These are phyloP conservation scores for Cantharis nigra DNA, from an alignment of 2,888 invertebrate species.

Conservation along the genomic window DNA sequence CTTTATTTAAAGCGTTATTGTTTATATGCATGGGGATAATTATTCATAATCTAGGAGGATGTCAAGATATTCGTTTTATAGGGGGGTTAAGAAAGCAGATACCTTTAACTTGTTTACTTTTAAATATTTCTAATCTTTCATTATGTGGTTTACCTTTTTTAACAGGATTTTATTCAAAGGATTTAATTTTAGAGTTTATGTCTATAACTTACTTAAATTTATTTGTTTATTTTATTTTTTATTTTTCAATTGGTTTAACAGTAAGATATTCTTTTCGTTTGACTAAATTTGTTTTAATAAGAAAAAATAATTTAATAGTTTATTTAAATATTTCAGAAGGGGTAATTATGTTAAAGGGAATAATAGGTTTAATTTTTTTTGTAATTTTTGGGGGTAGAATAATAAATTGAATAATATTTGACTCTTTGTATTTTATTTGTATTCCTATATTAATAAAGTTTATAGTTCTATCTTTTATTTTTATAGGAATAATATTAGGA, in stretches of 20 bases:
- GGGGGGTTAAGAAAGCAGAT: slow-evolving; percentile 58
- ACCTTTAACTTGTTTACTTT: slow-evolving; percentile 67
- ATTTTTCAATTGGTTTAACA: slow-evolving; percentile 64
- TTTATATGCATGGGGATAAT: slow-evolving; percentile 72
- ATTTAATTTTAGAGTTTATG: slow-evolving; percentile 64
- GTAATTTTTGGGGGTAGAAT: slow-evolving; percentile 61
- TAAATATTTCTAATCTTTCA: slow-evolving; percentile 64
- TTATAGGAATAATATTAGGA: slow-evolving; percentile 55
- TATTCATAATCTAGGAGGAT: slow-evolving; percentile 67
- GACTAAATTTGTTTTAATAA: slow-evolving; percentile 60
- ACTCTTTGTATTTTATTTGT: slow-evolving; percentile 60
- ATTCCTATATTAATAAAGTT: slow-evolving; percentile 60
- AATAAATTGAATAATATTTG: slow-evolving; percentile 63
- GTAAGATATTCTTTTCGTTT: slow-evolving; percentile 63
- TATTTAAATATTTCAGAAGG: slow-evolving; percentile 56
- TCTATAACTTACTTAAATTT: slow-evolving; percentile 61
- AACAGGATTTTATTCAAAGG: slow-evolving; percentile 67
- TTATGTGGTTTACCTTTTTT: slow-evolving; percentile 69
- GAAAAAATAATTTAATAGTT: slow-evolving; percentile 54
- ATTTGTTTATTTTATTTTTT: slow-evolving; percentile 61
- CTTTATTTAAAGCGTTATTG: slow-evolving; percentile 73
- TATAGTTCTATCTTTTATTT: slow-evolving; percentile 59
- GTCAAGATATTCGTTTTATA: slow-evolving; percentile 71
- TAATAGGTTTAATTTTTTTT: slow-evolving; percentile 56
- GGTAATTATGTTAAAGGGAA: slow-evolving; percentile 57